These are phyloP conservation scores for Sula dactylatra DNA, from an alignment of 2,113 vertebrate genomes.

Conservation along the genomic window DNA sequence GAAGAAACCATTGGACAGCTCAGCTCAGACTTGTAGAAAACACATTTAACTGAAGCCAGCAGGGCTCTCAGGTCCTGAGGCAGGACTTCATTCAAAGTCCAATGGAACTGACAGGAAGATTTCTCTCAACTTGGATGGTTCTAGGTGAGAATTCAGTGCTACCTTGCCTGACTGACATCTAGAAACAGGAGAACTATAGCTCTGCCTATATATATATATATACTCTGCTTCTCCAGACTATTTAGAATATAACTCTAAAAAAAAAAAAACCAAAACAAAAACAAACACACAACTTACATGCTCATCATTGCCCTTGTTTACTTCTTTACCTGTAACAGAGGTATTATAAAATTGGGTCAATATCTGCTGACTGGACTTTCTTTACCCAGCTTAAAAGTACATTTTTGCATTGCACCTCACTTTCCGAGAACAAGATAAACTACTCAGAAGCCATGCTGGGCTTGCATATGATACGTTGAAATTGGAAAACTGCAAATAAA, in stretches of 20 bases:
- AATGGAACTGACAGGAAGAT: neutral
- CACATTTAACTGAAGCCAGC: neutral
- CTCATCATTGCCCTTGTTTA: neutral
- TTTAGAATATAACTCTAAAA: neutral
- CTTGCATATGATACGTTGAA: neutral
- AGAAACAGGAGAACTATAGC: neutral
- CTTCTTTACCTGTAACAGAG: conserved; percentile 22
- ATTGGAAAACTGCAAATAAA: neutral
- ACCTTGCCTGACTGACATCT: neutral
- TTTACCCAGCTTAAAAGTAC: neutral
- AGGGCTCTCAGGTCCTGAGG: neutral
- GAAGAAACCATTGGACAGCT: neutral
- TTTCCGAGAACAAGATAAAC: neutral
- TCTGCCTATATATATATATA: neutral
- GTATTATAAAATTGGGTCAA: neutral
- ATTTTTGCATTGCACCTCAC: neutral
- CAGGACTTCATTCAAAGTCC: neutral
- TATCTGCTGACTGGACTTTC: neutral
- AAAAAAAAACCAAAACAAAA: neutral
- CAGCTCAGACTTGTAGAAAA: neutral
- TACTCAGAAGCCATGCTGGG: neutral
- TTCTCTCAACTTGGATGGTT: neutral
- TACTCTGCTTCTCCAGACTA: neutral
- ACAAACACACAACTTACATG: neutral
- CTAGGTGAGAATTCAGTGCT: neutral